A percentile compares a stretch with the other conserved stretches of the same genome.
Evolutionary conservation across 2,113 vertebrate species (phyloP).

Genomic region (Catharus bicknelli): DNA sequence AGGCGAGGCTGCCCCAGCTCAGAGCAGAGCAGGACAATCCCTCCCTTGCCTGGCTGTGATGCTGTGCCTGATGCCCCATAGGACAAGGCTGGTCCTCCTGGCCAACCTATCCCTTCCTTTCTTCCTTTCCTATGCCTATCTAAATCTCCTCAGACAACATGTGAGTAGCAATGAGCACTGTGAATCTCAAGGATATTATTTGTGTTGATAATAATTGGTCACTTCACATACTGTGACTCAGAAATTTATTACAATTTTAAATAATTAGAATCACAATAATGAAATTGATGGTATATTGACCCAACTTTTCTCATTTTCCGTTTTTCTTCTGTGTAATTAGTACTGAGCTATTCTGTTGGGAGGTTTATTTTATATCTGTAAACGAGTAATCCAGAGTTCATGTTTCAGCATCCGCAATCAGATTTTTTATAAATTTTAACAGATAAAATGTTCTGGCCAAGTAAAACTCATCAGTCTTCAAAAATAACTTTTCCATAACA

Average conservation of each 20-base stretch:
- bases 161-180: not conserved
- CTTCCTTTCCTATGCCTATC: not conserved
- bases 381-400: not conserved
- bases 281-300: not conserved
- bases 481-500: not conserved
- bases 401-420: not conserved
- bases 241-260: not conserved
- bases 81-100: not conserved
- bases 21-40: not conserved
- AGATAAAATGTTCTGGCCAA: not conserved
- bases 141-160: not conserved
- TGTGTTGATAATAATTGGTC: not conserved
- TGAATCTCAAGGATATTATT: not conserved
- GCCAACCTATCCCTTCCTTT: not conserved
- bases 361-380: not conserved
- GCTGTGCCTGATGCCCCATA: not conserved
- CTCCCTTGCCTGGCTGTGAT: fast-evolving
- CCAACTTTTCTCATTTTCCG: not conserved
- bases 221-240: not conserved
- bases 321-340: not conserved
- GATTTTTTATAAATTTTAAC: not conserved
- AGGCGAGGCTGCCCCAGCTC: fast-evolving
- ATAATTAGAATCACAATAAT: not conserved
- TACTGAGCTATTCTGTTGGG: not conserved
- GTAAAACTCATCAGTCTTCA: not conserved